These are phyloP conservation scores for Vidua macroura DNA, from an alignment of 2,113 vertebrate genomes.

Conservation along the genomic window DNA sequence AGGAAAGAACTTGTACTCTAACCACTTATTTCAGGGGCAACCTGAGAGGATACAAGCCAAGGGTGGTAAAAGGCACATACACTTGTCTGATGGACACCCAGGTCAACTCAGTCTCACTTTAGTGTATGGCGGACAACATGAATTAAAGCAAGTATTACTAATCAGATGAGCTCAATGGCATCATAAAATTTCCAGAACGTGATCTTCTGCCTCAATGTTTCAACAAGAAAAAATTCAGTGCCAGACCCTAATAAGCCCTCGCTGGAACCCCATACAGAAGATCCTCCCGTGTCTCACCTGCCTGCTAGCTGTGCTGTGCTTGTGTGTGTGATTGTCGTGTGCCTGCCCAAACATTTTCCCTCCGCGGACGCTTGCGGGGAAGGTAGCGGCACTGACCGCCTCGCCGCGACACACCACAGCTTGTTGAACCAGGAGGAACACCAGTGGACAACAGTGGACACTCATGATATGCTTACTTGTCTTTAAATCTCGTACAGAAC, in stretches of 20 bases:
- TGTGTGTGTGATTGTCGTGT: background rate
- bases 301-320: background rate
- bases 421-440: background rate
- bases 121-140: background rate
- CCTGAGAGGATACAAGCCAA: background rate
- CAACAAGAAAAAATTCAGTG: background rate
- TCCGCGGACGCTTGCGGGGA: rapidly evolving
- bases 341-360: background rate
- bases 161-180: background rate
- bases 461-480: rapidly evolving
- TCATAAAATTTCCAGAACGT: background rate
- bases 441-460: too few species aligned
- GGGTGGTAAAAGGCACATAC: background rate
- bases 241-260: background rate
- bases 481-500: background rate
- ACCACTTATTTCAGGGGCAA: background rate
- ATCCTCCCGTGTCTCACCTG: background rate
- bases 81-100: background rate
- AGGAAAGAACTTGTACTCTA: background rate
- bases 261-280: background rate
- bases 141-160: background rate
- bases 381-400: background rate
- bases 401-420: background rate
- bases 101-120: background rate
- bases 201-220: background rate